Conservation (phyloP, 2,797 vertebrate genomes). For the Mycteria americana region DNA sequence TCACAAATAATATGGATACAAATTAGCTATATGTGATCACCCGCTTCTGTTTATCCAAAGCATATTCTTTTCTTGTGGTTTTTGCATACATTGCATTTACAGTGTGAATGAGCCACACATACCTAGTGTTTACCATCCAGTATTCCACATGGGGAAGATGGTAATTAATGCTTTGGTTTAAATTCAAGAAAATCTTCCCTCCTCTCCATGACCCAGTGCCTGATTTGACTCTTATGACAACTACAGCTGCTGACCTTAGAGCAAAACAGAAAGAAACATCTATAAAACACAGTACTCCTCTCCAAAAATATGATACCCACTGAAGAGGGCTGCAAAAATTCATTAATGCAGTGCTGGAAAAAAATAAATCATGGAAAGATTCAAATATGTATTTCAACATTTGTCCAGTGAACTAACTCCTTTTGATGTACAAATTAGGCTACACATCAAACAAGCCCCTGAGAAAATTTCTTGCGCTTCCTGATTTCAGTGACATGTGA, state of each 20-base stretch:
- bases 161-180: not conserved
- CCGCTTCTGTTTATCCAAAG: conserved; percentile 30
- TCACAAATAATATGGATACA: conserved; percentile 50
- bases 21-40: conserved; percentile 63
- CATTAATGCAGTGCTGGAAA: not conserved
- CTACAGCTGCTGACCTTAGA: not conserved
- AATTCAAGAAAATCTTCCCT: not conserved
- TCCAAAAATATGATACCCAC: not conserved
- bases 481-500: not conserved
- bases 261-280: not conserved
- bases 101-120: not conserved
- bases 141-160: not conserved
- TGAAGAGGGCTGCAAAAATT: conserved; percentile 25
- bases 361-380: not conserved
- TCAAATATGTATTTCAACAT: not conserved
- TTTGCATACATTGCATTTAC: conserved; percentile 14
- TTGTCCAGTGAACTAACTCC: not conserved
- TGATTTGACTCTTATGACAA: not conserved
- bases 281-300: not conserved
- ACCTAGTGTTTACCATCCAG: not conserved
- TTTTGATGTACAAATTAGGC: conserved; percentile 8
- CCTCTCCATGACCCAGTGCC: not conserved
- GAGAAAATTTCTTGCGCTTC: conserved; percentile 3
- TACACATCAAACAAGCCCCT: conserved; percentile 26
- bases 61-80: conserved; percentile 41